A percentile compares a stretch with the other conserved stretches of the same genome.
Conservation (phyloP, 2,113 vertebrate genomes). For the Ceratotherium simum region DNA sequence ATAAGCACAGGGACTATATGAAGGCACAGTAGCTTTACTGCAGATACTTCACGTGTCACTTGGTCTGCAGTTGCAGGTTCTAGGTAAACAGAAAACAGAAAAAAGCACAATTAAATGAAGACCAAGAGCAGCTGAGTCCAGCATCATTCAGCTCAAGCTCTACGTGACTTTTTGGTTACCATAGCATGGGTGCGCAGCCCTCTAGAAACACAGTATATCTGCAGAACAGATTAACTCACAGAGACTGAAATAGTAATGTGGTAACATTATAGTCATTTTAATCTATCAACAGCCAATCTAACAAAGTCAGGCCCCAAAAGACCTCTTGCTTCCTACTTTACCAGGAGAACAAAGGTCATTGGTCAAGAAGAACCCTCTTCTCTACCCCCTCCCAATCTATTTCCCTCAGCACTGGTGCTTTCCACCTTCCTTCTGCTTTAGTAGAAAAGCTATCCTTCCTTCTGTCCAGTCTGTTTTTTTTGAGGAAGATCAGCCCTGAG, state of each 20-base stretch:
- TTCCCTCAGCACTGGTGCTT: fast-evolving
- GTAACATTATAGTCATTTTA: neutral
- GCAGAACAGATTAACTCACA: neutral
- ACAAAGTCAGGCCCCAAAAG: neutral
- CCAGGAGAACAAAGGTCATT: neutral
- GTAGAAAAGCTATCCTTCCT: neutral
- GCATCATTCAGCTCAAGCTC: no score
- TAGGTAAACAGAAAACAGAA: neutral
- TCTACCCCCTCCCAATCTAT: neutral
- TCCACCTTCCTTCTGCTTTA: neutral
- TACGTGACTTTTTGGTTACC: neutral
- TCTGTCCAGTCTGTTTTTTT: neutral
- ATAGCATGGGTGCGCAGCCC: neutral
- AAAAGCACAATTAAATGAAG: neutral
- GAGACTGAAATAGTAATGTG: neutral
- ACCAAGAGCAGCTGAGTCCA: no score
- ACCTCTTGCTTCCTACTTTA: neutral
- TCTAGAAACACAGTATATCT: neutral
- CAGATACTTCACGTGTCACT: neutral
- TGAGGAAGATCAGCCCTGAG: no score
- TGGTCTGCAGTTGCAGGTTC: neutral
- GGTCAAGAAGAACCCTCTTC: neutral
- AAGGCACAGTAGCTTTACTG: neutral
- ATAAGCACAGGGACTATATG: neutral
- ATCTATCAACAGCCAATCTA: neutral